Evolutionary conservation across 2,797 vertebrate species (phyloP).

Genomic region (Anguilla megastoma): DNA sequence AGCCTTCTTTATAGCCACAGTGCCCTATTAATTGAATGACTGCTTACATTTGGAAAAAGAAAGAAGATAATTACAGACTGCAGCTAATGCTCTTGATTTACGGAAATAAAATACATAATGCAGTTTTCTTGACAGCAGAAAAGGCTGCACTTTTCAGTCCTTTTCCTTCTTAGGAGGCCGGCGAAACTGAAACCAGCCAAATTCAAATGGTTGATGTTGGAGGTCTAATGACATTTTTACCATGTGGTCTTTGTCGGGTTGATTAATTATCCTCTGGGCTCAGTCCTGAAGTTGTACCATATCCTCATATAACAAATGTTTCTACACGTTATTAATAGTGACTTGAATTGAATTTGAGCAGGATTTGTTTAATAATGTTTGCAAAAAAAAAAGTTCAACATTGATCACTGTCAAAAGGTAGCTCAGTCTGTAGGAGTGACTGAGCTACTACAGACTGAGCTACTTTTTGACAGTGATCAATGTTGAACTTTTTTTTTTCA

Average conservation of each 20-base stretch:
- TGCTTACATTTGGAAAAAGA: neutral
- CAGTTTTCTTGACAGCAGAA: neutral
- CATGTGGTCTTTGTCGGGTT: neutral
- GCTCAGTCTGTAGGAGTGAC: neutral
- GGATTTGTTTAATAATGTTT: conserved; percentile 5
- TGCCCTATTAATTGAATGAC: neutral
- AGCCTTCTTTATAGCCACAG: neutral
- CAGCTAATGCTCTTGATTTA: conserved; percentile 10
- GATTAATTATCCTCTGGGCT: neutral
- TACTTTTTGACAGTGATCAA: neutral
- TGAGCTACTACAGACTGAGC: neutral
- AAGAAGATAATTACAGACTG: conserved; percentile 5
- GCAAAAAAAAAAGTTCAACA: neutral
- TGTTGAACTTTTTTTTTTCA: neutral
- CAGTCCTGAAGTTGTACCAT: neutral
- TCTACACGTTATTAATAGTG: neutral
- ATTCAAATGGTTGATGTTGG: neutral
- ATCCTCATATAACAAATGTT: neutral
- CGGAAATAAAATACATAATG: neutral
- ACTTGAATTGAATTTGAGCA: neutral
- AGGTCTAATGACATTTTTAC: neutral
- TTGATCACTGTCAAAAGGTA: neutral
- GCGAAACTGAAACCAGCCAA: neutral
- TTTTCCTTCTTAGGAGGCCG: neutral
- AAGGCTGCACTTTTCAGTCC: neutral